Evolutionary conservation across 2,113 vertebrate genomes (phyloP).

Genomic region (Speoplatyrhinus poulsoni): DNA sequence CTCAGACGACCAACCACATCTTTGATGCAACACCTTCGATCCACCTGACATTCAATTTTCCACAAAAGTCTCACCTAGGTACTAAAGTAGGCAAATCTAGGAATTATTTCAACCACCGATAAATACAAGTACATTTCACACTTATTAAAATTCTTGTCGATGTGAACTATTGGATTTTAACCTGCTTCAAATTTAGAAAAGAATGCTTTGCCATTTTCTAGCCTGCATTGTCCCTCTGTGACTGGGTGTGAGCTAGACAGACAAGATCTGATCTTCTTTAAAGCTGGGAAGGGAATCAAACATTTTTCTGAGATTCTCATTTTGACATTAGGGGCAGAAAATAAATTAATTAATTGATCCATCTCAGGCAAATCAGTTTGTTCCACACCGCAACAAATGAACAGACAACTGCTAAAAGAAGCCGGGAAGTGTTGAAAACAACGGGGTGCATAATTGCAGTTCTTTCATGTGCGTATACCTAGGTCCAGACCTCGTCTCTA

Average conservation of each 20-base stretch:
- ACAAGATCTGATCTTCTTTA: conserved; percentile 25
- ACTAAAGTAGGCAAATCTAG: no score
- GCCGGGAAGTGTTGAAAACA: neutral
- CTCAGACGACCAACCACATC: no score
- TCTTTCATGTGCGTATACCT: conserved; percentile 67
- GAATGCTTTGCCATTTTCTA: neutral
- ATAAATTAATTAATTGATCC: neutral
- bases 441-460: conserved; percentile 48
- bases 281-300: conserved; percentile 25
- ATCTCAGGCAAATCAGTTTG: conserved; percentile 8
- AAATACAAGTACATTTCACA: no score
- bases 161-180: no score
- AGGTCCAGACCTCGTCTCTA: conserved; percentile 41
- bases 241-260: neutral
- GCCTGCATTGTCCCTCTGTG: neutral
- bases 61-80: no score
- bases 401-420: conserved; percentile 27
- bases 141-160: neutral
- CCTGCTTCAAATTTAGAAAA: no score
- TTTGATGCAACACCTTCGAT: no score
- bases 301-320: conserved; percentile 10
- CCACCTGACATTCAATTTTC: no score
- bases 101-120: no score
- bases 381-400: conserved; percentile 19
- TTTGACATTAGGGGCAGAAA: neutral